phyloP scores from a whole-genome alignment of 2,113 vertebrate species.

The Leiothrix lutea region DNA sequence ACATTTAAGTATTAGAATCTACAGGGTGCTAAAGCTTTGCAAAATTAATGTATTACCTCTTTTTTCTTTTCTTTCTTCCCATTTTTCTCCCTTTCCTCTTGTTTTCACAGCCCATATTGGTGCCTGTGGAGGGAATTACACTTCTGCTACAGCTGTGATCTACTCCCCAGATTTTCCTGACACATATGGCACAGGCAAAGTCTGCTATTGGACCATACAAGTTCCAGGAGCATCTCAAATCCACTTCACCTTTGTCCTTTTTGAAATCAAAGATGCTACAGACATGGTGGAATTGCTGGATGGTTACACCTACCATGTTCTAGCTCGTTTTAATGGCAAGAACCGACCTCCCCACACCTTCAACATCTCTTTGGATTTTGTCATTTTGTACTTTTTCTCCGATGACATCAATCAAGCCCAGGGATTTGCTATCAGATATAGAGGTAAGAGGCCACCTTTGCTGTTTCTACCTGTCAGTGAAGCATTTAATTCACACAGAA shows the following conservation, averaged over 20 bases:
- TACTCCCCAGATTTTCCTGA: conserved; percentile 96
- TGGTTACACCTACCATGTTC: conserved; percentile 86
- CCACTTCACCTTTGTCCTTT: conserved; percentile 91
- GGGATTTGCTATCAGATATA: conserved; percentile 90
- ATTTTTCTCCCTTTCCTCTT: background rate
- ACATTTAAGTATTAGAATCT: background rate
- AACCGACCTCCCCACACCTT: conserved; percentile 82
- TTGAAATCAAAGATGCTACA: conserved; percentile 90
- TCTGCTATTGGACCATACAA: conserved; percentile 95
- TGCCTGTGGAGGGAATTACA: conserved; percentile 93
- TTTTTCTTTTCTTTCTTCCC: background rate
- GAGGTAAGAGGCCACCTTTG: conserved; percentile 72
- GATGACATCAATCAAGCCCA: conserved; percentile 92
- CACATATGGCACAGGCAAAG: conserved; percentile 82
- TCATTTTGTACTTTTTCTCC: conserved; percentile 95
- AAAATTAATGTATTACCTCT: too few species aligned
- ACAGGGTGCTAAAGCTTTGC: background rate
- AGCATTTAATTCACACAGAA: background rate
- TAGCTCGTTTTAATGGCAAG: conserved; percentile 88
- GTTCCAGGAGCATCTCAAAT: conserved; percentile 84
- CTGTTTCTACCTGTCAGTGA: background rate
- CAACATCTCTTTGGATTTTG: conserved; percentile 89
- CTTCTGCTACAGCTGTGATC: conserved; percentile 82
- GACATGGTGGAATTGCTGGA: conserved; percentile 97
- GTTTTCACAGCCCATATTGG: conserved; percentile 84